Evolutionary conservation across 2,888 invertebrate genomes (phyloP).

Genomic region (Apodemia duryi): DNA sequence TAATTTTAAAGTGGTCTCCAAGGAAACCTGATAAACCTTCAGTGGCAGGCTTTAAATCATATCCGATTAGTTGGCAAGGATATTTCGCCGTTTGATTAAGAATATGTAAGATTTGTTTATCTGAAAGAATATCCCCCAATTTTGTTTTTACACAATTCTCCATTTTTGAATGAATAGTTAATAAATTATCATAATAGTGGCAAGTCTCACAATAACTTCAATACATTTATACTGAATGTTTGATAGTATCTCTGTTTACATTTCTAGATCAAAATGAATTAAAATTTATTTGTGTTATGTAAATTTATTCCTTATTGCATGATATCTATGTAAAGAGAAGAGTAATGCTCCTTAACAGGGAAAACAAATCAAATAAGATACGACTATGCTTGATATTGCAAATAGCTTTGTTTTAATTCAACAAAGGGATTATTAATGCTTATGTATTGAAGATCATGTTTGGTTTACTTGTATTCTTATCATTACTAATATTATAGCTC

Average conservation of each 20-base stretch:
- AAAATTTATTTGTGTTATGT: not conserved
- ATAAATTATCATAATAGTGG: not conserved
- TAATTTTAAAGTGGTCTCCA: conserved; percentile 18
- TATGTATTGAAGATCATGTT: not conserved
- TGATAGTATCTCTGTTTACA: not conserved
- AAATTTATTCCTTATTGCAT: not conserved
- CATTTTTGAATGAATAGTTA: not conserved
- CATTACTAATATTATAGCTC: too few relatives aligned
- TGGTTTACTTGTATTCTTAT: too few relatives aligned
- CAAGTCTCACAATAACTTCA: not conserved
- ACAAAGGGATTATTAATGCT: not conserved
- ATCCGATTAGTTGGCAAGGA: not conserved
- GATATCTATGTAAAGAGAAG: not conserved
- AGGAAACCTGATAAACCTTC: conserved; percentile 17
- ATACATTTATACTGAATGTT: conserved; percentile 8
- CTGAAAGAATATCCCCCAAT: conserved; percentile 15
- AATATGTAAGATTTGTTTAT: conserved; percentile 6
- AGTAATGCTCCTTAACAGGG: not conserved
- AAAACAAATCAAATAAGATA: conserved; percentile 5
- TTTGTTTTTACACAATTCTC: not conserved
- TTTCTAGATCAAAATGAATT: not conserved
- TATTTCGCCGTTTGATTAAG: not conserved
- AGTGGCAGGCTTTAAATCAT: conserved; percentile 1
- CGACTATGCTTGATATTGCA: not conserved
- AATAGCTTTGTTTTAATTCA: not conserved